These are phyloP conservation scores for Noctua pronuba DNA, from an alignment of 2,888 invertebrate species.

Conservation along the genomic window DNA sequence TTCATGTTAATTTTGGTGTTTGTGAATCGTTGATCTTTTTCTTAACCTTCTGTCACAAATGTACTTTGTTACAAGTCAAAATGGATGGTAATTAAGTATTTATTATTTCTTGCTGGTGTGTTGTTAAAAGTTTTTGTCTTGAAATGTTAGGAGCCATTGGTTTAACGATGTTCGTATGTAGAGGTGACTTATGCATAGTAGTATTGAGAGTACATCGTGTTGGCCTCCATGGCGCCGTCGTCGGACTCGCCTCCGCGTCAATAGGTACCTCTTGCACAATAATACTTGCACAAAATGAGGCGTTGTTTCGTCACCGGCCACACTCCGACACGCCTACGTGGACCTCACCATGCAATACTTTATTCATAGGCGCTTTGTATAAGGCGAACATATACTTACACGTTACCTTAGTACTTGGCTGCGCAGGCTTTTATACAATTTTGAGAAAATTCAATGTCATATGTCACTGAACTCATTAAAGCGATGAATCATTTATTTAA, in stretches of 20 bases:
- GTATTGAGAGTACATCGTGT: slow-evolving; percentile 69
- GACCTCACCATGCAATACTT: slow-evolving; percentile 77
- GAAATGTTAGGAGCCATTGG: slow-evolving; percentile 43
- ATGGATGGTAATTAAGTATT: slow-evolving; percentile 45
- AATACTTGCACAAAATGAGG: slow-evolving; percentile 85
- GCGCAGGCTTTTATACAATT: slow-evolving; percentile 26
- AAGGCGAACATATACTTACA: slow-evolving; percentile 39
- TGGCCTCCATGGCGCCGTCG: slow-evolving; percentile 78
- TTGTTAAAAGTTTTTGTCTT: slow-evolving; percentile 48
- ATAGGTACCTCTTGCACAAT: slow-evolving; percentile 86
- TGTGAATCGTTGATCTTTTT: slow-evolving; percentile 38
- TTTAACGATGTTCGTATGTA: slow-evolving; percentile 45
- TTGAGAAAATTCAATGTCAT: slow-evolving; percentile 58
- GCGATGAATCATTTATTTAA: slow-evolving; percentile 57
- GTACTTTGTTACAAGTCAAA: slow-evolving; percentile 41
- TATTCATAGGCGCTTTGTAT: slow-evolving; percentile 68
- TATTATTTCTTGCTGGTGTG: slow-evolving; percentile 44
- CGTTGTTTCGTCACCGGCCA: slow-evolving; percentile 85
- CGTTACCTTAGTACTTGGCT: slow-evolving; percentile 22
- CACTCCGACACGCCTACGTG: slow-evolving; percentile 84
- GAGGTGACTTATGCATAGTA: slow-evolving; percentile 65
- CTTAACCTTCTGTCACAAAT: slow-evolving; percentile 51
- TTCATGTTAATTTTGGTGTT: slow-evolving; percentile 31
- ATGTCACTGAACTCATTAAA: slow-evolving; percentile 65
- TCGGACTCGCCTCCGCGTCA: slow-evolving; percentile 80